Conservation (phyloP, 2,797 vertebrate genomes). For the Heteromormyrus szaboi region DNA sequence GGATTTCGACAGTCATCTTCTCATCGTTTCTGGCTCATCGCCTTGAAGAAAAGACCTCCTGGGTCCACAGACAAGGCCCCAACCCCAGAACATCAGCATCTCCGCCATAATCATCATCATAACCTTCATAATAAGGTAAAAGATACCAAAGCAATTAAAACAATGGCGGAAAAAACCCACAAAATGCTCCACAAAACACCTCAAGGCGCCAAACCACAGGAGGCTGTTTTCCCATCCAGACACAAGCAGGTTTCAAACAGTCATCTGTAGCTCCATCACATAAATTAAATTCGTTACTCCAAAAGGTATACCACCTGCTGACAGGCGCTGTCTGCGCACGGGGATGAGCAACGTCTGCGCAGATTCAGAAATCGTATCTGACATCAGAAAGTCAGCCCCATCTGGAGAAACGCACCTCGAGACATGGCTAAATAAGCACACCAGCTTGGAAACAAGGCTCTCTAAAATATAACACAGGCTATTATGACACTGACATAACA, state of each 20-base stretch:
- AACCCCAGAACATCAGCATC: not conserved
- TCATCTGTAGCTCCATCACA: not conserved
- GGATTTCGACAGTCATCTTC: not conserved
- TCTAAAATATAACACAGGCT: not conserved
- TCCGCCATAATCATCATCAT: not conserved
- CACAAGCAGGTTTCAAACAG: not conserved
- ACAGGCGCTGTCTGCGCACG: not conserved
- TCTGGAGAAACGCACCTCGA: not conserved
- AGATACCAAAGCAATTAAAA: not conserved
- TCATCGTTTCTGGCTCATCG: not conserved
- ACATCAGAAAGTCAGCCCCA: not conserved
- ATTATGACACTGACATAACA: constrained; percentile 8
- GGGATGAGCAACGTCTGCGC: not conserved
- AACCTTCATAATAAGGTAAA: not conserved
- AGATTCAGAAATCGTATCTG: not conserved
- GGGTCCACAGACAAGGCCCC: not conserved
- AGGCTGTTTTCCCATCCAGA: not conserved
- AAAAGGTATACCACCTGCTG: not conserved
- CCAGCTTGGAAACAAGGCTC: not conserved
- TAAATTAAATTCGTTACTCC: not conserved
- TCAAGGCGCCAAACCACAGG: not conserved
- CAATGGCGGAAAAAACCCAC: not conserved
- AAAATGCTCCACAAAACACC: not conserved
- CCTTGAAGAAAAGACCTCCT: not conserved
- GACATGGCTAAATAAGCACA: not conserved